These are phyloP conservation scores for Hyperoplus immaculatus DNA, from an alignment of 2,797 vertebrate species.

Conservation along the genomic window DNA sequence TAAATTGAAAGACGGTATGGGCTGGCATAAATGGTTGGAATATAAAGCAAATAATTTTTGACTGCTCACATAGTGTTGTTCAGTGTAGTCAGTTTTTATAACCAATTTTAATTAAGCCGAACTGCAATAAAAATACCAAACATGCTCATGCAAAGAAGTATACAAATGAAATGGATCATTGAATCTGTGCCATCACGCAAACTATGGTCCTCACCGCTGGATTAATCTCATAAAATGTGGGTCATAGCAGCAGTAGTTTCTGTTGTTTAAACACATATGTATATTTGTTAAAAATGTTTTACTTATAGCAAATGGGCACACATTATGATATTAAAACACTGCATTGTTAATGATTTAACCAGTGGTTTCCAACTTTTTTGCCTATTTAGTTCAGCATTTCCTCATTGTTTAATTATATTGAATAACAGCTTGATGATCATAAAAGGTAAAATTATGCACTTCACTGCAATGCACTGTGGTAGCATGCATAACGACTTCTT, in stretches of 20 bases:
- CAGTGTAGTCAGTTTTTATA: background rate
- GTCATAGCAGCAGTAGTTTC: background rate
- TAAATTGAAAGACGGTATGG: background rate
- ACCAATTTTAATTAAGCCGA: background rate
- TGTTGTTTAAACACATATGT: background rate
- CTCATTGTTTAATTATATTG: background rate
- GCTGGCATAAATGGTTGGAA: background rate
- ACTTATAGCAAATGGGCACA: no score
- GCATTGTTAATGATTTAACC: background rate
- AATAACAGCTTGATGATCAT: background rate
- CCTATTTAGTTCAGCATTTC: no score
- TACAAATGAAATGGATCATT: background rate
- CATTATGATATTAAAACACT: background rate
- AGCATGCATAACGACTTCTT: background rate
- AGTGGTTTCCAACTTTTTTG: background rate
- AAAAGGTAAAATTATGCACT: background rate
- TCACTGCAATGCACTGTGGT: background rate
- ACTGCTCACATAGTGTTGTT: background rate
- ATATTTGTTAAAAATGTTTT: background rate
- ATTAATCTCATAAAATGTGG: background rate
- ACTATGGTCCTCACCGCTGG: background rate
- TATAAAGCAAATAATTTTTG: background rate
- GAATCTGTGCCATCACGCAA: background rate
- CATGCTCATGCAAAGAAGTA: background rate
- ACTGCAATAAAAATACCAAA: background rate